phyloP scores from a whole-genome alignment of 2,888 invertebrate genomes.

The Caenorhabditis imperialis region DNA sequence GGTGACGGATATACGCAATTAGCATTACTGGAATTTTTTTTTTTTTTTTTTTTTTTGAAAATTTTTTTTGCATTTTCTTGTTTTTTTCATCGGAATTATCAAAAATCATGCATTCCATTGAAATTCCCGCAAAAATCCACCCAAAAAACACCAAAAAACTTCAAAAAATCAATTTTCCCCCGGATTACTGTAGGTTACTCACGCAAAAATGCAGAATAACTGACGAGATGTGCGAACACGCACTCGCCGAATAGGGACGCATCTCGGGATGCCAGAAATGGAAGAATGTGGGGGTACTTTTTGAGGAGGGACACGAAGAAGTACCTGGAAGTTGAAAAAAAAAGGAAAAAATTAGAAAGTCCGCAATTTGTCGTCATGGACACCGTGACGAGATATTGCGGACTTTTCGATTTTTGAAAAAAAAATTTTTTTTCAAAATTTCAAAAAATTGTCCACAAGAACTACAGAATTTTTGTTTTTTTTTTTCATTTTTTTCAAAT shows the following conservation, averaged over 20 bases:
- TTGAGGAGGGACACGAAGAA: constrained; percentile 49
- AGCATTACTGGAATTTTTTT: constrained; percentile 62
- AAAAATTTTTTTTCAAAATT: not conserved
- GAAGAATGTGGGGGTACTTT: constrained; percentile 37
- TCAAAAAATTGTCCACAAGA: not conserved
- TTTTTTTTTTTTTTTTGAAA: too few relatives aligned
- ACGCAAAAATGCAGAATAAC: constrained; percentile 50
- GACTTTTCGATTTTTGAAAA: too few relatives aligned
- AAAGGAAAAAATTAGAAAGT: not conserved
- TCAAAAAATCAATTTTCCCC: not conserved
- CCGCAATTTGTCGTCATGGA: too few relatives aligned
- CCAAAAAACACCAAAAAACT: not conserved
- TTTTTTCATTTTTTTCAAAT: not conserved
- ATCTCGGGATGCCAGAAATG: constrained; percentile 22
- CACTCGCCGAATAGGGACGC: constrained; percentile 51
- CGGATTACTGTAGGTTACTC: constrained; percentile 1
- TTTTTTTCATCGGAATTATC: too few relatives aligned
- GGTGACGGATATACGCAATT: constrained; percentile 62
- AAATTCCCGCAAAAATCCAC: not conserved
- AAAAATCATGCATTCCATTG: not conserved
- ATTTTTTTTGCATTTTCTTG: too few relatives aligned
- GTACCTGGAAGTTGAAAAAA: constrained; percentile 26
- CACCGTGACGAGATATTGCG: too few relatives aligned
- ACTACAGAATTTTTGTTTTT: not conserved
- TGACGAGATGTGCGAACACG: constrained; percentile 47